phyloP scores from a whole-genome alignment of 2,888 invertebrate species.

The Steinernema scapterisci region DNA sequence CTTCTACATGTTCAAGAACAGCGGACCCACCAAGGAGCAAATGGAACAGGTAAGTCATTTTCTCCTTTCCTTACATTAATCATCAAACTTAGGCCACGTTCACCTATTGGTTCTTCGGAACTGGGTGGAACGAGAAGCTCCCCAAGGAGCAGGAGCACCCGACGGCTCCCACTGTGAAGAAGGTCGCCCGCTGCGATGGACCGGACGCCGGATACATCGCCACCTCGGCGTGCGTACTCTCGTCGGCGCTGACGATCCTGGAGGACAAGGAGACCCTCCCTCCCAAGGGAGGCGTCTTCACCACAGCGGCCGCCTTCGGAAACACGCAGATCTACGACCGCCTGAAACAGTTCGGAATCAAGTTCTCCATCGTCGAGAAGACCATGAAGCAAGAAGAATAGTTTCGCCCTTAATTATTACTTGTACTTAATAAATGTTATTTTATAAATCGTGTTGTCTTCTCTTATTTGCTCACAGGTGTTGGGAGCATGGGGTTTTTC shows the following conservation, averaged over 20 bases:
- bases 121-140: constrained; percentile 79
- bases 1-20: constrained; percentile 72
- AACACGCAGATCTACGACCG: constrained; percentile 80
- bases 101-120: constrained; percentile 76
- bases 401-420: constrained; percentile 34
- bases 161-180: constrained; percentile 71
- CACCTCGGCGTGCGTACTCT: constrained; percentile 76
- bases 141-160: constrained; percentile 69
- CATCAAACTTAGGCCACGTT: constrained; percentile 72
- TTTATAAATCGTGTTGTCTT: no score
- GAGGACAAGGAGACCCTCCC: constrained; percentile 81
- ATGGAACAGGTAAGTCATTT: constrained; percentile 60
- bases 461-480: no score
- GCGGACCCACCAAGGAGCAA: constrained; percentile 72
- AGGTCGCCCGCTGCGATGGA: constrained; percentile 75
- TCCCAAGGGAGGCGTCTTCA: constrained; percentile 80
- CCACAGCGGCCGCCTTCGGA: constrained; percentile 81
- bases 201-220: constrained; percentile 69
- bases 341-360: constrained; percentile 76
- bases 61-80: neutral
- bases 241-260: constrained; percentile 79
- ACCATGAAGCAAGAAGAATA: constrained; percentile 34
- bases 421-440: neutral
- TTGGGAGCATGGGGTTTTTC: no score
- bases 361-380: constrained; percentile 64